phyloP scores from a whole-genome alignment of 2,888 invertebrate genomes.

The Euzophera pinguis region DNA sequence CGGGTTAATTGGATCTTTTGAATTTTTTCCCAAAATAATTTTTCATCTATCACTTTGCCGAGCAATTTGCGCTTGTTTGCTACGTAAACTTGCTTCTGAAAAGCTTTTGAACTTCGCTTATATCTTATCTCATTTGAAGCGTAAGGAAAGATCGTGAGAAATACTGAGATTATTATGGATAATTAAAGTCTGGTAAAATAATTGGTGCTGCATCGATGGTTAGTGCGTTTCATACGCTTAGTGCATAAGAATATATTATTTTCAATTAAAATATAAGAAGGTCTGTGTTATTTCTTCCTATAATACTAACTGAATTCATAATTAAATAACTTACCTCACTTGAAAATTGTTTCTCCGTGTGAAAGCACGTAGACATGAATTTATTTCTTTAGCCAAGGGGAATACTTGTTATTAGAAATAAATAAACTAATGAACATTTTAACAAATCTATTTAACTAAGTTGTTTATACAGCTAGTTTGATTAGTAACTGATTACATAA shows the following conservation, averaged over 20 bases:
- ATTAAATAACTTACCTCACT: no score
- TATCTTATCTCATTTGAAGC: neutral
- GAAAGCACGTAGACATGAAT: no score
- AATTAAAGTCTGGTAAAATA: neutral
- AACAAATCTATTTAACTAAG: neutral
- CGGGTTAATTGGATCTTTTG: constrained; percentile 67
- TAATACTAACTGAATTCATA: no score
- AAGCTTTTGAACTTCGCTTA: constrained; percentile 25
- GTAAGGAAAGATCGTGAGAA: neutral
- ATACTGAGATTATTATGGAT: neutral
- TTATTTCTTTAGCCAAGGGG: no score
- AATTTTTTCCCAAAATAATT: constrained; percentile 52
- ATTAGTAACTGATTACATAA: constrained; percentile 40
- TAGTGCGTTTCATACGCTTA: no score
- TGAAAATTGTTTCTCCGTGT: no score
- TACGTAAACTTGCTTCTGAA: constrained; percentile 45
- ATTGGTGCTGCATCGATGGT: no score
- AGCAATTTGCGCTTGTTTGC: constrained; percentile 51
- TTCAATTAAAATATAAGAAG: no score
- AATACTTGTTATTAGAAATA: no score
- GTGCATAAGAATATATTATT: no score
- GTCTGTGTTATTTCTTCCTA: no score
- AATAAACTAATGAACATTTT: no score
- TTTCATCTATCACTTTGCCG: constrained; percentile 56
- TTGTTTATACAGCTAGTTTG: constrained; percentile 33